A percentile compares a stretch with the other conserved stretches of the same genome.
Evolutionary conservation across 2,113 vertebrate genomes (phyloP).

Genomic region (Propithecus coquereli): DNA sequence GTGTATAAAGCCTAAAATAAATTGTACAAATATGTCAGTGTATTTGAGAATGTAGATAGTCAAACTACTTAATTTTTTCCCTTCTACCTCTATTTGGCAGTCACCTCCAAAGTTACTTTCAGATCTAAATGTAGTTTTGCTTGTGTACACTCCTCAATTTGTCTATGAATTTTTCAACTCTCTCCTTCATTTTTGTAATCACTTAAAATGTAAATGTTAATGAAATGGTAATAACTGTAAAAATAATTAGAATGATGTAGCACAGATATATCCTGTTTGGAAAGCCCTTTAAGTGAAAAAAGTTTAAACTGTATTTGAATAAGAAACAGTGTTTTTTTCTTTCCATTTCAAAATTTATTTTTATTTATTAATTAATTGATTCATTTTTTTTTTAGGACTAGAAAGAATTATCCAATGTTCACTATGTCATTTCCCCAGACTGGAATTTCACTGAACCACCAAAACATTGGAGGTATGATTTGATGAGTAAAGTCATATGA

Average conservation of each 20-base stretch:
- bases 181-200: slow-evolving; percentile 15
- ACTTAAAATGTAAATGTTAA: slow-evolving; percentile 24
- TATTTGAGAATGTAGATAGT: background rate
- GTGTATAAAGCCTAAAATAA: background rate
- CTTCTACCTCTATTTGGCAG: background rate
- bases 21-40: background rate
- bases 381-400: slow-evolving; percentile 54
- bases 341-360: slow-evolving; percentile 25
- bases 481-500: background rate
- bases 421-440: slow-evolving; percentile 35
- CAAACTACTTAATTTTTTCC: background rate
- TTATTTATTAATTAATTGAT: slow-evolving; percentile 25
- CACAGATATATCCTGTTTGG: background rate
- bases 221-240: slow-evolving; percentile 23
- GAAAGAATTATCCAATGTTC: slow-evolving; percentile 26
- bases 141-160: background rate
- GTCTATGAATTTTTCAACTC: background rate
- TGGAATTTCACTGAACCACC: slow-evolving; percentile 15
- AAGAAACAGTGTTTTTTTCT: background rate
- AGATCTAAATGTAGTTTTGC: background rate
- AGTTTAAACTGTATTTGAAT: slow-evolving; percentile 24
- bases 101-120: background rate
- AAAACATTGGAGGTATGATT: slow-evolving; percentile 74
- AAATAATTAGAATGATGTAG: slow-evolving; percentile 2
- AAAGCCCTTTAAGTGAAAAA: slow-evolving; percentile 32